phyloP scores from a whole-genome alignment of 2,113 vertebrate species.

The Ciconia maguari region DNA sequence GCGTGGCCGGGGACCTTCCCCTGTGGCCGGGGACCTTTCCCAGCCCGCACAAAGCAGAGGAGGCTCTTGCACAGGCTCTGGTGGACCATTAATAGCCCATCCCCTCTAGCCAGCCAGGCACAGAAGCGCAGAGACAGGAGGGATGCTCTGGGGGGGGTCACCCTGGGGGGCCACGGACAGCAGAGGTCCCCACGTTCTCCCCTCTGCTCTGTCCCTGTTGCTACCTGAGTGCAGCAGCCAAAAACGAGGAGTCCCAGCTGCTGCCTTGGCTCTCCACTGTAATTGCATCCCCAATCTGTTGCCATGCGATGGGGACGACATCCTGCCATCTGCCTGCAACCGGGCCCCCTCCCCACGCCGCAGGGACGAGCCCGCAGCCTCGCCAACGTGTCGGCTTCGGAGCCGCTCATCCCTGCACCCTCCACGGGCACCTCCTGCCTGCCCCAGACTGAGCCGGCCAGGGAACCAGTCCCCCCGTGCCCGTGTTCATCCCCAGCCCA shows the following conservation, averaged over 20 bases:
- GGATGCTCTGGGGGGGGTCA: not conserved
- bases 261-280: not conserved
- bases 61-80: not conserved
- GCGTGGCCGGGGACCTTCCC: not conserved
- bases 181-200: not conserved
- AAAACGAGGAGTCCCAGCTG: not conserved
- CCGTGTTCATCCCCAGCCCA: not conserved
- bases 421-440: not conserved
- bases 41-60: not conserved
- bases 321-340: not conserved
- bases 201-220: not conserved
- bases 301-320: not conserved
- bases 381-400: accelerated
- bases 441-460: accelerated
- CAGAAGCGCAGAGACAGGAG: not conserved
- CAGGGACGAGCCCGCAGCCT: not conserved
- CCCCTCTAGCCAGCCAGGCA: not conserved
- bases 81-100: not conserved
- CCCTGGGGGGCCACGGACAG: not conserved
- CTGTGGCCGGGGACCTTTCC: not conserved
- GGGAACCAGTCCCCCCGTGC: not conserved
- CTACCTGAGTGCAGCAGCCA: not conserved
- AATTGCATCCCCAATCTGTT: not conserved
- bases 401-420: not conserved
- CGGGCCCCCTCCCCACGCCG: not conserved